Conservation (phyloP, 2,113 vertebrate species). For the Myxocyprinus asiaticus region DNA sequence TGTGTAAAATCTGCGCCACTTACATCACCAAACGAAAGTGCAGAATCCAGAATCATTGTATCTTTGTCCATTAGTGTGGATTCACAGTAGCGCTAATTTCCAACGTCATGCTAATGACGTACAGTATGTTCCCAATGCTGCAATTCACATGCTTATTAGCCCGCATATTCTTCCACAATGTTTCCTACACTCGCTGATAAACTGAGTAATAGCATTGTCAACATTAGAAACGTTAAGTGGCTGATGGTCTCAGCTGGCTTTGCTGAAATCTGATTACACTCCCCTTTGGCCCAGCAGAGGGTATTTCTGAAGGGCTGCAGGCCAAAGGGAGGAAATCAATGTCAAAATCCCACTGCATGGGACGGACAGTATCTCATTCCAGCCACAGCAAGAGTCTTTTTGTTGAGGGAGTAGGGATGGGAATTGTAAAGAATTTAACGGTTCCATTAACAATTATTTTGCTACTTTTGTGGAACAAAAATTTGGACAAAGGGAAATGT, state of each 20-base stretch:
- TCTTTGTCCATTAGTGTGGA: too few species aligned
- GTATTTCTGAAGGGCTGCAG: conserved; percentile 43
- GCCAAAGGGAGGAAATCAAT: conserved; percentile 30
- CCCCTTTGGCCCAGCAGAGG: conserved; percentile 49
- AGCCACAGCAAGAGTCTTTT: neutral
- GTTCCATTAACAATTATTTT: too few species aligned
- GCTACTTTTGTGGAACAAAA: too few species aligned
- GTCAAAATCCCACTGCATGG: conserved; percentile 16
- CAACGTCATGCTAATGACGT: neutral
- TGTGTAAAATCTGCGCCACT: too few species aligned
- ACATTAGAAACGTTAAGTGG: conserved; percentile 57
- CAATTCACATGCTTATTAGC: conserved; percentile 54
- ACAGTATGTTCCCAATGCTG: neutral
- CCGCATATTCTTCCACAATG: conserved; percentile 52
- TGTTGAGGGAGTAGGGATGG: neutral
- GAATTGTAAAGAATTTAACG: too few species aligned
- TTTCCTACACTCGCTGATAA: conserved; percentile 41
- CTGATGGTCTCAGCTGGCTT: conserved; percentile 60
- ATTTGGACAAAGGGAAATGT: too few species aligned
- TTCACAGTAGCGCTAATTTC: neutral
- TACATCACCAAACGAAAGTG: too few species aligned
- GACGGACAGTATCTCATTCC: neutral
- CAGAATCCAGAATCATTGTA: too few species aligned
- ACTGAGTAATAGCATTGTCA: conserved; percentile 51
- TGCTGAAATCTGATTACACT: conserved; percentile 36